A percentile compares a stretch with the other conserved stretches of the same genome.
Evolutionary conservation across 2,888 invertebrate genomes (phyloP).

Genomic region (Erebia aethiops): DNA sequence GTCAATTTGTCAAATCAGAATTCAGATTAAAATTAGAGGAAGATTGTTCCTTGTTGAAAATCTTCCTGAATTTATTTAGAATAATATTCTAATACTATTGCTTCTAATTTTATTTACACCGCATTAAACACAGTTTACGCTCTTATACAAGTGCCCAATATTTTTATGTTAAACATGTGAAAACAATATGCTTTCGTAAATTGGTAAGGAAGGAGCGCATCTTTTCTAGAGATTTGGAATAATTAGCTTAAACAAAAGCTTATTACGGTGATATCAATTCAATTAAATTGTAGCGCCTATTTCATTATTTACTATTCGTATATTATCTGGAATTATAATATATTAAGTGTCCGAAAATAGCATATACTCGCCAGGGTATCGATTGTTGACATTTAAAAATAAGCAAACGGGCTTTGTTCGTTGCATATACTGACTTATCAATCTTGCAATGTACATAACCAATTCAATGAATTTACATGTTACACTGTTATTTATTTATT

Average conservation of each 20-base stretch:
- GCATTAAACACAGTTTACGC: background rate
- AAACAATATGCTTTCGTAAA: conserved; percentile 23
- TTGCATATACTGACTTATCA: conserved; percentile 13
- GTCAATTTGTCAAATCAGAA: too few relatives aligned
- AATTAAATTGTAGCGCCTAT: background rate
- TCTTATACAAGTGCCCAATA: background rate
- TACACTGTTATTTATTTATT: too few relatives aligned
- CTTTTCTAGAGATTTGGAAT: conserved; percentile 17
- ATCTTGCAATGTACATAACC: conserved; percentile 1
- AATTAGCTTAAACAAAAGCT: background rate
- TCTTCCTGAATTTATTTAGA: conserved; percentile 9
- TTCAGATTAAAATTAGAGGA: too few relatives aligned
- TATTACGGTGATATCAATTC: background rate
- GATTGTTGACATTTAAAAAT: conserved; percentile 22
- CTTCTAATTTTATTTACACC: background rate
- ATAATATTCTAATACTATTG: background rate
- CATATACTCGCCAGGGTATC: background rate
- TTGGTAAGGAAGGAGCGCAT: conserved; percentile 41
- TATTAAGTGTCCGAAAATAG: background rate
- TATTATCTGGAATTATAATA: background rate
- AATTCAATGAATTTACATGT: conserved; percentile 12
- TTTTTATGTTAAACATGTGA: conserved; percentile 6
- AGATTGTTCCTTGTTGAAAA: conserved; percentile 5
- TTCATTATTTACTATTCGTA: background rate
- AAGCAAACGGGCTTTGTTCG: conserved; percentile 26